Percentiles rank a stretch among this genome's conserved stretches.
These are phyloP conservation scores for Ormyrus labotus DNA, from an alignment of 2,888 invertebrate genomes.

Conservation along the genomic window DNA sequence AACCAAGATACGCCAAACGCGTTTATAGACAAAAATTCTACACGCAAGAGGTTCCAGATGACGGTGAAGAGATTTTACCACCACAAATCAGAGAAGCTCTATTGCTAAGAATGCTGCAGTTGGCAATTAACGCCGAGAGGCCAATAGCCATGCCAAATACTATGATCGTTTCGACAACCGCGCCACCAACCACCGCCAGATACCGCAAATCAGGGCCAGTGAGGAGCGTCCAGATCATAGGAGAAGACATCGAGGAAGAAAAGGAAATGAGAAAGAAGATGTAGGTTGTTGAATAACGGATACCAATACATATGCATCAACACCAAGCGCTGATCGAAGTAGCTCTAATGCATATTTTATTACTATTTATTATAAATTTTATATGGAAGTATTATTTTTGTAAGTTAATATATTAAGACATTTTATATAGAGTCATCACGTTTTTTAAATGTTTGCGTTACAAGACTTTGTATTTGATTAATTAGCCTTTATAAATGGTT, in stretches of 20 bases:
- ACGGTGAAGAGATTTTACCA: constrained; percentile 81
- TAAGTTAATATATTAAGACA: constrained; percentile 14
- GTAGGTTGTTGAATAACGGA: constrained; percentile 20
- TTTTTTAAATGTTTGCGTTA: constrained; percentile 18
- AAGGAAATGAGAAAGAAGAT: constrained; percentile 68
- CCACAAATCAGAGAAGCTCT: constrained; percentile 84
- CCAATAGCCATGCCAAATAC: constrained; percentile 66
- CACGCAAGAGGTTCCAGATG: constrained; percentile 71
- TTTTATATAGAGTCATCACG: not conserved
- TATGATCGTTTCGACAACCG: constrained; percentile 73
- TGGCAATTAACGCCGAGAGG: constrained; percentile 83
- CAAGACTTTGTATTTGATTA: constrained; percentile 31
- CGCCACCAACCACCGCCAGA: constrained; percentile 70
- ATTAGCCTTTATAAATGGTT: not conserved
- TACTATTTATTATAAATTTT: constrained; percentile 49
- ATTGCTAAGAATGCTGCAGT: constrained; percentile 83
- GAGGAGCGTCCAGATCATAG: constrained; percentile 84
- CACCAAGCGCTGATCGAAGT: constrained; percentile 4
- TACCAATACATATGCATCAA: not conserved
- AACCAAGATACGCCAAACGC: constrained; percentile 68
- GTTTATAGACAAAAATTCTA: constrained; percentile 72
- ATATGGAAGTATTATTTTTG: constrained; percentile 39
- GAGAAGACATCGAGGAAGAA: constrained; percentile 78
- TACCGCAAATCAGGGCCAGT: constrained; percentile 78
- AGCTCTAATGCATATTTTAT: constrained; percentile 19